phyloP scores from a whole-genome alignment of 1,140 invertebrate genomes.

The Drosophila auraria region DNA sequence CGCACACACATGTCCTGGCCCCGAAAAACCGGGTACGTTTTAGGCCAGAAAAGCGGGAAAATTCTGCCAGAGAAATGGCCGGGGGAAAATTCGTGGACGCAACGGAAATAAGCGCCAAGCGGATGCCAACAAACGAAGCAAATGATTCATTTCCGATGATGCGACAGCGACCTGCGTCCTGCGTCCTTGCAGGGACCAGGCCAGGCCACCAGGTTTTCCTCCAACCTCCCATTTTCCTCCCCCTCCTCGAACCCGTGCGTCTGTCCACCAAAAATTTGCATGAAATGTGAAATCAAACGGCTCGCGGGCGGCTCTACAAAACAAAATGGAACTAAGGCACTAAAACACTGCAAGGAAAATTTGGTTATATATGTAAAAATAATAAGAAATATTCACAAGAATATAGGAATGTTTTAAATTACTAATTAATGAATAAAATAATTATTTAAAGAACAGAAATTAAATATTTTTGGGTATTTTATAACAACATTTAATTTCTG shows the following conservation, averaged over 20 bases:
- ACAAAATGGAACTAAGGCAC: conserved; percentile 30
- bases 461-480: too few relatives aligned
- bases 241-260: conserved; percentile 16
- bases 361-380: too few relatives aligned
- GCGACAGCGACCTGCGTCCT: conserved; percentile 65
- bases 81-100: conserved; percentile 35
- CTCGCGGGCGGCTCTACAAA: conserved; percentile 32
- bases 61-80: background rate
- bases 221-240: background rate
- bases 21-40: conserved; percentile 37
- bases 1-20: conserved; percentile 73
- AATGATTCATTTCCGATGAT: conserved; percentile 85
- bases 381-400: background rate
- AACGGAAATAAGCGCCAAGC: conserved; percentile 84
- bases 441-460: too few relatives aligned
- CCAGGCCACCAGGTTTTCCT: background rate
- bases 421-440: too few relatives aligned
- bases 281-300: conserved; percentile 81
- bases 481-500: too few relatives aligned
- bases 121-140: conserved; percentile 85
- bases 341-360: conserved; percentile 6
- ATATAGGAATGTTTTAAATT: too few relatives aligned
- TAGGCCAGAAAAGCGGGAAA: conserved; percentile 37
- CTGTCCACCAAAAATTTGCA: conserved; percentile 75
- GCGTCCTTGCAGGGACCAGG: conserved; percentile 14